These are phyloP conservation scores for Ormyrus thymus DNA, from an alignment of 2,888 invertebrate species.

Conservation along the genomic window DNA sequence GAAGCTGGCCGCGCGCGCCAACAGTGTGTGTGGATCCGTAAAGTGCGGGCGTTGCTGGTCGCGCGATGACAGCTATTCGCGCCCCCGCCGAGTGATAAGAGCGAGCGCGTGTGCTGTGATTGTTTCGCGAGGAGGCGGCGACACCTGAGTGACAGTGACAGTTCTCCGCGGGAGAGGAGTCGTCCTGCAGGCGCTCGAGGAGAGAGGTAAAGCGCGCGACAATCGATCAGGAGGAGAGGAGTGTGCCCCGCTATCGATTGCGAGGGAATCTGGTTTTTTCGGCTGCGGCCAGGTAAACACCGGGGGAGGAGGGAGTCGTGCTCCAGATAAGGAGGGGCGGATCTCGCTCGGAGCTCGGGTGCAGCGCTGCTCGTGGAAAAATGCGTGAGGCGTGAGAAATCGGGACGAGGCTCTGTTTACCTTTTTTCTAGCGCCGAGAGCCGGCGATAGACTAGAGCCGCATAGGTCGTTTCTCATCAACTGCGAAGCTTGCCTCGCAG, in stretches of 20 bases:
- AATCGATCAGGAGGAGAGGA: background rate
- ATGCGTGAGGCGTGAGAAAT: background rate
- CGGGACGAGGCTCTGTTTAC: background rate
- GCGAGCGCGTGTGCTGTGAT: background rate
- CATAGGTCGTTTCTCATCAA: too few species aligned
- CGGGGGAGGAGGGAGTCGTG: too few species aligned
- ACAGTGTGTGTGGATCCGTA: too few species aligned
- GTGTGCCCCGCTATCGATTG: background rate
- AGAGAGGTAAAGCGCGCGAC: background rate
- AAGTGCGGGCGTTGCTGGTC: too few species aligned
- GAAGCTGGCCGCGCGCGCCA: too few species aligned
- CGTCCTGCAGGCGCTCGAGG: background rate
- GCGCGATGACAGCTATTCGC: too few species aligned
- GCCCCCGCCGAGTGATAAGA: background rate
- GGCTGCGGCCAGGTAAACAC: too few species aligned
- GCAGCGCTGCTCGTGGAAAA: background rate
- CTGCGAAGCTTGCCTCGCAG: too few species aligned
- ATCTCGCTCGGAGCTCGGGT: conserved; percentile 11
- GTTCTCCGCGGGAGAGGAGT: background rate
- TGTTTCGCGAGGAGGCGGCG: background rate
- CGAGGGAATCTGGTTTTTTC: too few species aligned
- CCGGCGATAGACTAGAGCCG: too few species aligned
- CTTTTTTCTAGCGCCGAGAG: too few species aligned
- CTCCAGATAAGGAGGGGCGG: background rate
- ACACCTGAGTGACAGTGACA: background rate